A percentile compares a stretch with the other conserved stretches of the same genome.
phyloP scores from a whole-genome alignment of 2,888 invertebrate genomes.

The Nyleta sp. region DNA sequence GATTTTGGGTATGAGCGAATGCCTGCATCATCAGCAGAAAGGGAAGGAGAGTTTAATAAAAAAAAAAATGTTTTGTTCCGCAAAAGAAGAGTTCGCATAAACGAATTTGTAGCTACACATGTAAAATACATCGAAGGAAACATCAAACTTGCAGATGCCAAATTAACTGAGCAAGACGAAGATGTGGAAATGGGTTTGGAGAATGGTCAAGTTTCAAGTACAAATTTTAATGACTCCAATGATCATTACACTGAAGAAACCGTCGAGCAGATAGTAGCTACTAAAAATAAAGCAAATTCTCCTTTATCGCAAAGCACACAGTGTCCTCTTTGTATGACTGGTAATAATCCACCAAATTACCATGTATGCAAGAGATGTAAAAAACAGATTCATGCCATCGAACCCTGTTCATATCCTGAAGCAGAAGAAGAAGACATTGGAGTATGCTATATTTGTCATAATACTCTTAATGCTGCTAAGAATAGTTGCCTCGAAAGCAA shows the following conservation, averaged over 20 bases:
- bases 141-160: background rate
- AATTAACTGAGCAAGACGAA: background rate
- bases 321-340: background rate
- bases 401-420: background rate
- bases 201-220: background rate
- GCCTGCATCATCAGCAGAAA: constrained; percentile 24
- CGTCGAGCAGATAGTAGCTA: too few species aligned
- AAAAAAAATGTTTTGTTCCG: constrained; percentile 13
- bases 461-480: too few species aligned
- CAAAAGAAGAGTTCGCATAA: background rate
- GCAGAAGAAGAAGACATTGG: background rate
- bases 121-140: background rate
- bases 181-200: background rate
- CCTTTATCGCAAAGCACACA: background rate
- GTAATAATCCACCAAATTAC: constrained; percentile 1
- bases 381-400: background rate
- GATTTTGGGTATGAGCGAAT: constrained; percentile 18
- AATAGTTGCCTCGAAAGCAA: background rate
- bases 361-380: background rate
- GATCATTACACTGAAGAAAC: too few species aligned
- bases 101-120: background rate
- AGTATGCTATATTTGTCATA: background rate
- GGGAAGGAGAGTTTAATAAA: constrained; percentile 34
- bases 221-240: background rate
- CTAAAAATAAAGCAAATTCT: too few species aligned